Percentiles rank a stretch among this genome's conserved stretches.
Evolutionary conservation across 2,888 invertebrate genomes (phyloP).

Genomic region (Xylota segnis): DNA sequence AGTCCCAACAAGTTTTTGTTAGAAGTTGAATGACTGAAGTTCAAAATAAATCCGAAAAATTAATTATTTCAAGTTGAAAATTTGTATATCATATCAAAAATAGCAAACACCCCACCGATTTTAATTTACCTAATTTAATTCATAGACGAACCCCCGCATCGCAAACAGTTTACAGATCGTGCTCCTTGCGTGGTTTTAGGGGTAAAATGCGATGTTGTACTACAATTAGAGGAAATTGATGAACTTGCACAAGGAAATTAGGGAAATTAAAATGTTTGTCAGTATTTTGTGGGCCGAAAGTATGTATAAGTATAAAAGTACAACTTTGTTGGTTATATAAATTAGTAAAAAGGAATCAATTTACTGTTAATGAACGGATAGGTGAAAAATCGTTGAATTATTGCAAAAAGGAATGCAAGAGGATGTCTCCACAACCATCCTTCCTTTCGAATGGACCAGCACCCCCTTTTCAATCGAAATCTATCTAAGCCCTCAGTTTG

Average conservation of each 20-base stretch:
- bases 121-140: constrained; percentile 3
- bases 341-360: background rate
- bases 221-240: background rate
- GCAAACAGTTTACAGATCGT: constrained; percentile 2
- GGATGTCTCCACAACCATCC: background rate
- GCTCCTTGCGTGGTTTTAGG: background rate
- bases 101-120: background rate
- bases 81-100: background rate
- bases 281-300: too few relatives aligned
- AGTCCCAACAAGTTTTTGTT: background rate
- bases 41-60: background rate
- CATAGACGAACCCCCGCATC: background rate
- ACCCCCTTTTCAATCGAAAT: background rate
- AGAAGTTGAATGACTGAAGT: background rate
- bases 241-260: background rate
- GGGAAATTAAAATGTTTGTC: too few relatives aligned
- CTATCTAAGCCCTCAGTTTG: background rate
- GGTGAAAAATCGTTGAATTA: background rate
- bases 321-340: too few relatives aligned
- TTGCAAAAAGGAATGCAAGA: background rate
- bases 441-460: background rate
- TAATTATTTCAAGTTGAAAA: background rate
- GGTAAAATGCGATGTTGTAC: background rate
- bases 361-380: background rate
- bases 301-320: too few relatives aligned